Evolutionary conservation across 2,113 vertebrate species (phyloP).

Genomic region (Todiramphus chloris): DNA sequence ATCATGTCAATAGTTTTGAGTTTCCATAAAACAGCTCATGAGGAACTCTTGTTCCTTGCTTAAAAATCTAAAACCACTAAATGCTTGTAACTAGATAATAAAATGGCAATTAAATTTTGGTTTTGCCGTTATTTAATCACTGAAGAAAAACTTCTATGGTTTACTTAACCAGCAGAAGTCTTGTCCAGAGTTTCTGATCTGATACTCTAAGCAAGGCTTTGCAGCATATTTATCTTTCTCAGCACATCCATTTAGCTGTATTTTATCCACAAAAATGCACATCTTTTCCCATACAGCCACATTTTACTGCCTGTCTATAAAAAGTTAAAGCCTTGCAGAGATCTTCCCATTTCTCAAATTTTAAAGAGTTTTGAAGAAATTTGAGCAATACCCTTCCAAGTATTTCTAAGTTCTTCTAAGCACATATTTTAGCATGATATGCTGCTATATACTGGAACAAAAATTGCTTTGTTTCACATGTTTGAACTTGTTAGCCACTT

Average conservation of each 20-base stretch:
- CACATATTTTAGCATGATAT: neutral
- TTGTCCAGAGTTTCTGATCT: neutral
- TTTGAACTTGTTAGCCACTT: constrained; percentile 7
- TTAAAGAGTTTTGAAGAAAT: constrained; percentile 1
- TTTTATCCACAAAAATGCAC: neutral
- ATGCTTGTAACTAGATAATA: neutral
- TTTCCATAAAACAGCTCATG: neutral
- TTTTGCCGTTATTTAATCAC: constrained; percentile 15
- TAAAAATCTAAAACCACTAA: neutral
- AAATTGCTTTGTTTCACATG: constrained; percentile 2
- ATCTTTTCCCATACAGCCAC: neutral
- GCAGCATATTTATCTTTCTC: neutral
- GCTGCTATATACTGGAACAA: neutral
- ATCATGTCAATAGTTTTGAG: neutral
- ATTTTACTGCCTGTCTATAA: neutral
- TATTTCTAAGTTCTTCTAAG: neutral
- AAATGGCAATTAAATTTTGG: neutral
- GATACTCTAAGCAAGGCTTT: neutral
- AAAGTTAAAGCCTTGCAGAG: neutral
- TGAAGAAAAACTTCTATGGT: neutral
- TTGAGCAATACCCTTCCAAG: neutral
- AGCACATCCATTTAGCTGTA: neutral
- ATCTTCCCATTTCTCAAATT: neutral
- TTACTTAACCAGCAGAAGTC: neutral
- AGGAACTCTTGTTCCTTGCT: neutral